A percentile compares a stretch with the other conserved stretches of the same genome.
phyloP scores from a whole-genome alignment of 2,888 invertebrate genomes.

The Meiosimyza platycephala region DNA sequence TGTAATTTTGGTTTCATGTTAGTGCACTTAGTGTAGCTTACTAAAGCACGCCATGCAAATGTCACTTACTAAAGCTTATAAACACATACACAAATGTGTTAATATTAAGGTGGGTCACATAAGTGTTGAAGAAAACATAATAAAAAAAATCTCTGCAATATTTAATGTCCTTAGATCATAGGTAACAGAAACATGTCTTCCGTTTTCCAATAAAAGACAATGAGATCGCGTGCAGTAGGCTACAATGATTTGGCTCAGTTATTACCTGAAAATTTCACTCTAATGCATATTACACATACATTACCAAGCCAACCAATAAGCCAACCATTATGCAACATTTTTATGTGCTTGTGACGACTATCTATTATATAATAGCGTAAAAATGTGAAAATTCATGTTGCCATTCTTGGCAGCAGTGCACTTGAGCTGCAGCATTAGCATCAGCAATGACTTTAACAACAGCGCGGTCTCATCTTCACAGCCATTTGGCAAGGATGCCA shows the following conservation, averaged over 20 bases:
- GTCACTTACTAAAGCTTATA: conserved; percentile 7
- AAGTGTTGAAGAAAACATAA: background rate
- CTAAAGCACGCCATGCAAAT: conserved; percentile 2
- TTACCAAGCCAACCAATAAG: background rate
- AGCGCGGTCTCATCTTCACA: background rate
- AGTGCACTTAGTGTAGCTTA: no score
- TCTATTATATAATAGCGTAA: background rate
- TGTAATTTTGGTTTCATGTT: no score
- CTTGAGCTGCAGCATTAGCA: conserved; percentile 1
- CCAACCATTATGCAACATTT: conserved; percentile 2
- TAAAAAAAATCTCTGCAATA: no score
- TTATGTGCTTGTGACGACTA: background rate
- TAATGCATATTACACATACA: conserved; percentile 4
- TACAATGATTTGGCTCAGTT: no score
- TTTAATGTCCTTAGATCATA: no score
- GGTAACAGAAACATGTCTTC: no score
- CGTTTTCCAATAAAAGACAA: no score
- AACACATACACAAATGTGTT: conserved; percentile 6
- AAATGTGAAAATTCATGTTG: conserved; percentile 12
- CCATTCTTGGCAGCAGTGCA: background rate
- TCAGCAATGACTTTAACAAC: background rate
- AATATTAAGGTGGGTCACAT: background rate
- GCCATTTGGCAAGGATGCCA: no score
- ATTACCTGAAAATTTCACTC: no score
- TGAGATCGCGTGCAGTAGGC: no score